Conservation (phyloP, 2,113 vertebrate genomes). For the Clarias batrachus region DNA sequence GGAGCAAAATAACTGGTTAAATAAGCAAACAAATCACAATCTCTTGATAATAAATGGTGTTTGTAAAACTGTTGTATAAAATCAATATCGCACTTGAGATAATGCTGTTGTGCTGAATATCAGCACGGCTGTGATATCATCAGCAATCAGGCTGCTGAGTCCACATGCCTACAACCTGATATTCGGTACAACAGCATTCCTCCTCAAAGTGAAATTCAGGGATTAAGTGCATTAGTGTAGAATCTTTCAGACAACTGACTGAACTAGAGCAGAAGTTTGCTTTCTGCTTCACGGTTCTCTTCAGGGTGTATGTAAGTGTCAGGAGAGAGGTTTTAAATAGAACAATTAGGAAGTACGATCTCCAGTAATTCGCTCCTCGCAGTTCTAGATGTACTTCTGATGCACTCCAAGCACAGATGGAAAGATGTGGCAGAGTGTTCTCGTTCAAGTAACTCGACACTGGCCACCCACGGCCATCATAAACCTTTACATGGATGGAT, state of each 20-base stretch:
- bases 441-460: not conserved
- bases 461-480: not conserved
- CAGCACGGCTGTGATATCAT: too few relatives aligned
- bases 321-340: constrained; percentile 2
- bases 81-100: too few relatives aligned
- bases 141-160: too few relatives aligned
- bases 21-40: too few relatives aligned
- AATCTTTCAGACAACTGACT: not conserved
- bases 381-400: not conserved
- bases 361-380: not conserved
- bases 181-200: too few relatives aligned
- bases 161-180: too few relatives aligned
- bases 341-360: constrained; percentile 16
- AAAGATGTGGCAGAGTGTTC: not conserved
- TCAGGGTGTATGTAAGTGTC: not conserved
- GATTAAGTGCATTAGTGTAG: too few relatives aligned
- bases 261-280: not conserved
- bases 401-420: constrained; percentile 5
- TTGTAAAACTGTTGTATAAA: too few relatives aligned
- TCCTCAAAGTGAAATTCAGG: too few relatives aligned
- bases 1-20: too few relatives aligned
- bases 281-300: not conserved
- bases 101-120: too few relatives aligned
- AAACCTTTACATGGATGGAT: not conserved
- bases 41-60: too few relatives aligned